Base-by-base conservation (phyloP, 2,797 vertebrate genomes). In the Anas acuta region DNA sequence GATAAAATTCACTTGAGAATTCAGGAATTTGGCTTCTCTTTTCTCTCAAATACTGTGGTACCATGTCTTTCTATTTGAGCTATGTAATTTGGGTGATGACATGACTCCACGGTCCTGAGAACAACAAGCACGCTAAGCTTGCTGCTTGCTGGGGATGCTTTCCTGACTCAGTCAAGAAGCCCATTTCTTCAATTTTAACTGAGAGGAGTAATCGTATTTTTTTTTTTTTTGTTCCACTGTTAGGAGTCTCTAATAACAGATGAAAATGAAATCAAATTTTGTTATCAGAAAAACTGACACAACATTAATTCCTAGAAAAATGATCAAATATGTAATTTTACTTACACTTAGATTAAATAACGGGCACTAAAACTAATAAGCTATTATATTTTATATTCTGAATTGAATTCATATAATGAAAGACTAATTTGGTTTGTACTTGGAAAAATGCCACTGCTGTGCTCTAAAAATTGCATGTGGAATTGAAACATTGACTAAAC, bases 361-460 rank as follows among this genome's bases (percentile, higher is more conserved):
- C 53, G 5, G 13, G 37, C 76, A 94, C 13, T 14, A 87, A 92
- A 77, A 3, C 21, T 43, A 64, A 79, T 94, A 77, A 28, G 66
- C 70, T 90, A 73, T 71, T 90, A 80, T 33, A 26, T 78, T 78
- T 82, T 79, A 43, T 71, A 39, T 54, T 87, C 62, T 71, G 58
- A 22, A n/a, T 74, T 95, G 70, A 41, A 82, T 58, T 61, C 35
- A 47, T 69, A 41, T 76, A 87, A 91, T 72, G 83, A 93, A 92
- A 87, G 47, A 58, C 85, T 96, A 94, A 96, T 93, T 96, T 62
- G 73, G 91, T 94, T 93, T 96, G 64, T 23, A 56, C 43, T 95
- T 92, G 84, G 85, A 90, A 90, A 92, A 93, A 87, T 62, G 73
- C 61, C 67, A 67, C 51, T 69, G 70, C 65, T 89, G 43, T 91